These are phyloP conservation scores for Brachypteracias leptosomus DNA, from an alignment of 2,113 vertebrate genomes.

Conservation along the genomic window DNA sequence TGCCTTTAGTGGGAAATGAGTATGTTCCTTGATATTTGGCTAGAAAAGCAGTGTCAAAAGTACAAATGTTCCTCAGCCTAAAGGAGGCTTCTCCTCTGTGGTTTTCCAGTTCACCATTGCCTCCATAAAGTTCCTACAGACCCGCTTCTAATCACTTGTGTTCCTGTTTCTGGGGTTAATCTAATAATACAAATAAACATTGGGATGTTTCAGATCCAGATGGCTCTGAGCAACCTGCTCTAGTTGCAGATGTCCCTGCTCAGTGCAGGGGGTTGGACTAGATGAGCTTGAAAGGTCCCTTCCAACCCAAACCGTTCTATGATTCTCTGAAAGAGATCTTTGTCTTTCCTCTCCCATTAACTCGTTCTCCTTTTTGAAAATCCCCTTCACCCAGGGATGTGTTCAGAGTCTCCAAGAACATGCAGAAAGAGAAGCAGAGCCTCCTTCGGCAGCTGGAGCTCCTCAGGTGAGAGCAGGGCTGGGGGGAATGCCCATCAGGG, in stretches of 20 bases:
- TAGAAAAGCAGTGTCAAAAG: not conserved
- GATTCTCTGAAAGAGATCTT: not conserved
- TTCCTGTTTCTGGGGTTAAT: not conserved
- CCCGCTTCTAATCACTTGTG: not conserved
- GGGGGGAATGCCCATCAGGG: not conserved
- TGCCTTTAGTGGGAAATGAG: not conserved
- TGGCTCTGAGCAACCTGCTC: not conserved
- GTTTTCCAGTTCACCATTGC: not conserved
- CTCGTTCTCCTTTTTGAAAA: not conserved
- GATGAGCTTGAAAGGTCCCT: not conserved
- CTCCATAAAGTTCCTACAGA: not conserved
- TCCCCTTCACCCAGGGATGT: slow-evolving; percentile 76
- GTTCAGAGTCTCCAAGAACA: slow-evolving; percentile 89
- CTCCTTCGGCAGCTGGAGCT: slow-evolving; percentile 90
- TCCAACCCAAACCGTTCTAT: not conserved
- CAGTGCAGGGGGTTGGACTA: accelerated
- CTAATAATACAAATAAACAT: not conserved
- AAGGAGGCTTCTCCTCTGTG: not conserved
- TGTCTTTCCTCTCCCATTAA: not conserved
- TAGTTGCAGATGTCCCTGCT: not conserved
- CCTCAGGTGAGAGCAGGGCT: slow-evolving; percentile 79
- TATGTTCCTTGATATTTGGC: not conserved
- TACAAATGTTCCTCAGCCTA: not conserved
- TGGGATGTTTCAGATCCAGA: not conserved
- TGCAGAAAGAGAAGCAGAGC: slow-evolving; percentile 95